Conservation (phyloP, 2,113 vertebrate species). For the Ardeotis arabs region DNA sequence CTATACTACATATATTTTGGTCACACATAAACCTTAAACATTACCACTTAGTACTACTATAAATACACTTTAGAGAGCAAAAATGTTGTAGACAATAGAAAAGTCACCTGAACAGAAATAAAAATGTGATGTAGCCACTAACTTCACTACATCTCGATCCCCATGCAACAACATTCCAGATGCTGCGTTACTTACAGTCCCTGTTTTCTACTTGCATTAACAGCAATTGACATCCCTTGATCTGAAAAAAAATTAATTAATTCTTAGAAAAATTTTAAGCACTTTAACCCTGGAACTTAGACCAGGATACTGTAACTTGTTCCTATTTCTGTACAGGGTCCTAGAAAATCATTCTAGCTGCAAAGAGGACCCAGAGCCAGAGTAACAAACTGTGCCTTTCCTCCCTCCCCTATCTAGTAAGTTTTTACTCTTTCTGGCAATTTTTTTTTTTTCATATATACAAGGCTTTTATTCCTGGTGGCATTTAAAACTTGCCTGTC, state of each 20-base stretch:
- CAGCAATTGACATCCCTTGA: neutral
- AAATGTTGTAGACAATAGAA: constrained; percentile 8
- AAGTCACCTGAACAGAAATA: constrained; percentile 20
- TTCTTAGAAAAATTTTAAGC: neutral
- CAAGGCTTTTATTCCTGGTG: neutral
- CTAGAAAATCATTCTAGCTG: neutral
- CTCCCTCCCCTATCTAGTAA: neutral
- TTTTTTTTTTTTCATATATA: neutral
- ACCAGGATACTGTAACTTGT: neutral
- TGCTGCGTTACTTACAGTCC: constrained; percentile 7
- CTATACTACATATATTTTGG: constrained; percentile 40
- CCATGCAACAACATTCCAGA: constrained; percentile 16
- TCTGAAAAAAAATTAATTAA: neutral
- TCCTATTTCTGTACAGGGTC: neutral
- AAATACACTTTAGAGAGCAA: constrained; percentile 37
- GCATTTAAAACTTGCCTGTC: neutral
- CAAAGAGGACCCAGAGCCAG: neutral
- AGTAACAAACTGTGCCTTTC: neutral
- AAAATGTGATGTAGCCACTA: constrained; percentile 11
- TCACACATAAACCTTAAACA: constrained; percentile 24
- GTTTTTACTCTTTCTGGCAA: neutral
- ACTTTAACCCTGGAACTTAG: neutral
- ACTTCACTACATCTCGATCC: constrained; percentile 3
- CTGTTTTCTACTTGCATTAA: constrained; percentile 7
- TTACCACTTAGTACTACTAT: constrained; percentile 37